Evolutionary conservation across 2,888 invertebrate genomes (phyloP).

Genomic region (Marronus borbonicus): DNA sequence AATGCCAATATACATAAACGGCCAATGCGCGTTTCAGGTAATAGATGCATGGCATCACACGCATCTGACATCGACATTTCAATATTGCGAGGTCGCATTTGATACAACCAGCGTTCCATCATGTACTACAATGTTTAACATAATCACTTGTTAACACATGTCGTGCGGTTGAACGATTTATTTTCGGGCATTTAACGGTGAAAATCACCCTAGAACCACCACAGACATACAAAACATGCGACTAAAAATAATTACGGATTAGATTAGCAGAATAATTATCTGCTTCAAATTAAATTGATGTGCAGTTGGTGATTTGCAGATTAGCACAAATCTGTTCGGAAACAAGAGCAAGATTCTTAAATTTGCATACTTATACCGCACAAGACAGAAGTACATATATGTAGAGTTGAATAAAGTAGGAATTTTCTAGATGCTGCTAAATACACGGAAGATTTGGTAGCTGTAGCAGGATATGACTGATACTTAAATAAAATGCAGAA

Average conservation of each 20-base stretch:
- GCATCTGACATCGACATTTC: conserved; percentile 47
- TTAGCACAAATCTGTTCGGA: no score
- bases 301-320: no score
- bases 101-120: conserved; percentile 7
- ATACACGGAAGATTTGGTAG: no score
- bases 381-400: no score
- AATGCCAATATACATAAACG: conserved; percentile 10
- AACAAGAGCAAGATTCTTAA: no score
- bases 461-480: no score
- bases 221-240: not conserved
- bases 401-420: no score
- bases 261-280: not conserved
- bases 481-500: no score
- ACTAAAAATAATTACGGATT: conserved; percentile 14
- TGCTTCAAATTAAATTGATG: no score
- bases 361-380: no score
- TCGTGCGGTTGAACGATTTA: conserved; percentile 37
- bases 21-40: conserved; percentile 34
- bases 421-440: no score
- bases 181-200: not conserved
- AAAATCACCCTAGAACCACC: not conserved
- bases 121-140: conserved; percentile 30
- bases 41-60: conserved; percentile 32
- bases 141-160: conserved; percentile 44
- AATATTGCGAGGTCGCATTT: conserved; percentile 39